phyloP scores from a whole-genome alignment of 2,113 vertebrate species.

The Limnothrissa miodon region DNA sequence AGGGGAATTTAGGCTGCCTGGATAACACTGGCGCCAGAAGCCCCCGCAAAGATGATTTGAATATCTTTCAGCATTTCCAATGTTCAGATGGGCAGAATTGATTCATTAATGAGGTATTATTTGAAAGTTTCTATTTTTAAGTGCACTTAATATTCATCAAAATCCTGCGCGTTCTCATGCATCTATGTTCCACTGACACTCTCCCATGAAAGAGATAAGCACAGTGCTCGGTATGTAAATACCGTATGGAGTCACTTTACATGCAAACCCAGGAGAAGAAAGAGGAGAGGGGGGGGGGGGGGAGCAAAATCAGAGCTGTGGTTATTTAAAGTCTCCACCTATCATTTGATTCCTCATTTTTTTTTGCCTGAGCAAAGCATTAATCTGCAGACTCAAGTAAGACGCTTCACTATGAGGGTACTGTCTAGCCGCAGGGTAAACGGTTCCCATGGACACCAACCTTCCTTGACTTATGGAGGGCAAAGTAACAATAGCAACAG shows the following conservation, averaged over 20 bases:
- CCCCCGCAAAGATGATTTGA: conserved; percentile 39
- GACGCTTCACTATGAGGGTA: not conserved
- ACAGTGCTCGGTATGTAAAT: not conserved
- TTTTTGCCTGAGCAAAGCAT: not conserved
- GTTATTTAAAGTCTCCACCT: conserved; percentile 21
- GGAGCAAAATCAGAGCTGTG: conserved; percentile 20
- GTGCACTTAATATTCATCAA: conserved; percentile 28
- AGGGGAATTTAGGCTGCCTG: conserved; percentile 40
- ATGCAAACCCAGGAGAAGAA: conserved; percentile 12
- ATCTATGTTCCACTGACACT: conserved; percentile 6
- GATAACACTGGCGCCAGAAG: conserved; percentile 40
- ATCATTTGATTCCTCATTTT: conserved; percentile 6
- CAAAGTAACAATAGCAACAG: conserved; percentile 14
- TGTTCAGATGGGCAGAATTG: conserved; percentile 31
- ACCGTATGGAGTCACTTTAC: conserved; percentile 32
- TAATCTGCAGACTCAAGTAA: not conserved
- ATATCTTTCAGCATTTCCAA: conserved; percentile 39
- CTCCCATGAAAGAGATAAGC: not conserved
- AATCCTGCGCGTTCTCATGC: conserved; percentile 30
- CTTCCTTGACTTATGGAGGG: conserved; percentile 16
- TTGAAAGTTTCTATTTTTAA: conserved; percentile 35
- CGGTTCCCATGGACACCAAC: conserved; percentile 9
- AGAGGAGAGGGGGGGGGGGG: not conserved
- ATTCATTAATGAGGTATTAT: conserved; percentile 44
- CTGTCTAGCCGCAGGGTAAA: not conserved